These are phyloP conservation scores for Aplocera efformata DNA, from an alignment of 2,888 invertebrate genomes.

Conservation along the genomic window DNA sequence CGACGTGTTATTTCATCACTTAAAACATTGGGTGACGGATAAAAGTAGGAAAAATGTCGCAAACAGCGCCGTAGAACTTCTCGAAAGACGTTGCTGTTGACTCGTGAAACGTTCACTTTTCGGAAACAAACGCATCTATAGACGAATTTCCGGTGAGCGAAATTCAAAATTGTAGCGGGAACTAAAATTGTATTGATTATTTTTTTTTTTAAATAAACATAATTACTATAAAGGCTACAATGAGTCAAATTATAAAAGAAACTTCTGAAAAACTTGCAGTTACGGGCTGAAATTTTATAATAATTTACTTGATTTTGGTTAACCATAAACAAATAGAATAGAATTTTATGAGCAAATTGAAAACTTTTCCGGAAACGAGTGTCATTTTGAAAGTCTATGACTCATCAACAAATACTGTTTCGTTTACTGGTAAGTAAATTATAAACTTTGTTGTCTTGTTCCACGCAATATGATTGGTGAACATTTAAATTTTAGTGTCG, in stretches of 20 bases:
- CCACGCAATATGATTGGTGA: slow-evolving; percentile 22
- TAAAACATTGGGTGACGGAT: slow-evolving; percentile 78
- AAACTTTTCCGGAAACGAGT: slow-evolving; percentile 77
- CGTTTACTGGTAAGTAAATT: slow-evolving; percentile 30
- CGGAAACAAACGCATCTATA: slow-evolving; percentile 81
- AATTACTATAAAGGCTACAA: not conserved
- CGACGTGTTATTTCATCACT: slow-evolving; percentile 80
- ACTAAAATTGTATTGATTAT: slow-evolving; percentile 25
- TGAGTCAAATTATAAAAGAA: not conserved
- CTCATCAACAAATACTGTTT: slow-evolving; percentile 62
- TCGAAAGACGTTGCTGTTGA: slow-evolving; percentile 82
- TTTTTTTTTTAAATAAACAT: slow-evolving; percentile 3
- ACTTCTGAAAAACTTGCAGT: not conserved
- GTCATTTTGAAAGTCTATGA: slow-evolving; percentile 73
- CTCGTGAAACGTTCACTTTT: slow-evolving; percentile 81
- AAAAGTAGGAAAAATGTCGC: slow-evolving; percentile 79
- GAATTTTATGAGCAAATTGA: slow-evolving; percentile 54
- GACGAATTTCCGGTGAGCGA: slow-evolving; percentile 76
- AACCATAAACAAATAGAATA: slow-evolving; percentile 54
- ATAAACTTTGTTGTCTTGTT: slow-evolving; percentile 12
- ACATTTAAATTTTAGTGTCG: not conserved
- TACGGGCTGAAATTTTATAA: slow-evolving; percentile 2
- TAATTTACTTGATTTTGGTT: slow-evolving; percentile 23
- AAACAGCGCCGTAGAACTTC: slow-evolving; percentile 78
- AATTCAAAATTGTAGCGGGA: slow-evolving; percentile 72